Percentiles rank a stretch among this genome's conserved stretches.
These are phyloP conservation scores for Saiga tatarica DNA, from an alignment of 2,113 vertebrate genomes.

Conservation along the genomic window DNA sequence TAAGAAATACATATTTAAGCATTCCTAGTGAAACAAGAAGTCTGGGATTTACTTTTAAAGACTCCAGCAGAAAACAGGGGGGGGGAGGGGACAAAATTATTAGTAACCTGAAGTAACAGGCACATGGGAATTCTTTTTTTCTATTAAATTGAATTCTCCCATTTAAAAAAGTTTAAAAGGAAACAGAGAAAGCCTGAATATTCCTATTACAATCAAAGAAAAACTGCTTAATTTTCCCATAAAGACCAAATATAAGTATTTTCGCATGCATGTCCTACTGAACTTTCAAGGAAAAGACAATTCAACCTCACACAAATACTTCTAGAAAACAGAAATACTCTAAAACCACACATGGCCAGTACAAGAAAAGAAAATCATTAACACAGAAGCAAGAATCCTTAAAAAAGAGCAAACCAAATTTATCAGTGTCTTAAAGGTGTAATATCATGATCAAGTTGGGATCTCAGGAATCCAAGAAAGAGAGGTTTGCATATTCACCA, in stretches of 20 bases:
- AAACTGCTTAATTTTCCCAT: not conserved
- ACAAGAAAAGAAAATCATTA: not conserved
- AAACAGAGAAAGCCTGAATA: not conserved
- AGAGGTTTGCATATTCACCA: not conserved
- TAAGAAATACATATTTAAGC: not conserved
- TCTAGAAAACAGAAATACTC: not conserved
- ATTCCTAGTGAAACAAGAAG: not conserved
- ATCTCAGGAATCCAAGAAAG: not conserved
- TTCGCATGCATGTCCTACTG: not conserved
- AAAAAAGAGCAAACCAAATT: not conserved
- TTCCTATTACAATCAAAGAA: not conserved
- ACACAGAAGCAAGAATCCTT: not conserved
- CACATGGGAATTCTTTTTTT: not conserved
- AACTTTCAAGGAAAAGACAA: conserved; percentile 9
- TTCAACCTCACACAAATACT: not conserved
- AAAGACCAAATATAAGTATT: not conserved
- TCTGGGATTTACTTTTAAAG: not conserved
- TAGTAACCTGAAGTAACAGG: not conserved
- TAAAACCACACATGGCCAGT: not conserved
- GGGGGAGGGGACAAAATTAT: not conserved
- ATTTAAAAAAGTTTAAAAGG: conserved; percentile 9
- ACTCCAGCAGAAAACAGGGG: not conserved
- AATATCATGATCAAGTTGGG: not conserved
- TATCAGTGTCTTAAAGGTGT: not conserved
- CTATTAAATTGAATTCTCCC: not conserved